Percentiles rank a stretch among this genome's conserved stretches.
Evolutionary conservation across 2,888 invertebrate species (phyloP).

Genomic region (Omphaloscelis lunosa): DNA sequence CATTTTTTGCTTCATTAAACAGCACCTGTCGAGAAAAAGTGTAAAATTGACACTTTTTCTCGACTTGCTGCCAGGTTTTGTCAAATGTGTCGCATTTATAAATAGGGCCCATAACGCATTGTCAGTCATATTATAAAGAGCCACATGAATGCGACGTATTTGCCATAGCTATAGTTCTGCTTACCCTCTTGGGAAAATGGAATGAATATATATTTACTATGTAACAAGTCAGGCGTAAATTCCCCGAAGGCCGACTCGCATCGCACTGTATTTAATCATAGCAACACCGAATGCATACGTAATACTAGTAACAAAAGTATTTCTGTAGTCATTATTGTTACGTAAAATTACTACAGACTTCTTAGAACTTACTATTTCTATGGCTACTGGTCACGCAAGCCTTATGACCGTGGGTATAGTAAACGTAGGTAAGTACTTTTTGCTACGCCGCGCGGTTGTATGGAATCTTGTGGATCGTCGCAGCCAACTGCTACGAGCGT

Average conservation of each 20-base stretch:
- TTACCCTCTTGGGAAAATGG: not conserved
- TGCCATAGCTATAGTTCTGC: not conserved
- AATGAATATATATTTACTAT: not conserved
- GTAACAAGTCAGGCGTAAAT: slow-evolving; percentile 9
- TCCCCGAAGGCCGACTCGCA: not conserved
- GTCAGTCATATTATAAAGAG: not conserved
- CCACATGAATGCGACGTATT: not conserved
- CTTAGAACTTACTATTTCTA: slow-evolving; percentile 10
- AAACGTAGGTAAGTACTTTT: not conserved
- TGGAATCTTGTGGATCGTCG: slow-evolving; percentile 32
- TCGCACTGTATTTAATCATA: slow-evolving; percentile 1
- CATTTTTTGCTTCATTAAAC: too few species aligned
- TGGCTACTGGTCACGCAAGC: slow-evolving; percentile 26
- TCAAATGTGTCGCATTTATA: too few species aligned
- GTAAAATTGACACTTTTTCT: too few species aligned
- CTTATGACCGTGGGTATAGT: not conserved
- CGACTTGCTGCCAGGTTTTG: too few species aligned
- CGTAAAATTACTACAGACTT: slow-evolving; percentile 8
- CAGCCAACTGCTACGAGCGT: slow-evolving; percentile 49
- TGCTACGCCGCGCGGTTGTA: slow-evolving; percentile 11
- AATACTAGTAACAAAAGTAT: slow-evolving; percentile 12
- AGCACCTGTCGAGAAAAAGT: too few species aligned
- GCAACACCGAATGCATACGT: not conserved
- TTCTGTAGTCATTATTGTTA: not conserved
- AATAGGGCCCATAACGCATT: not conserved